These are phyloP conservation scores for Thelaira solivaga DNA, from an alignment of 2,888 invertebrate genomes.

Conservation along the genomic window DNA sequence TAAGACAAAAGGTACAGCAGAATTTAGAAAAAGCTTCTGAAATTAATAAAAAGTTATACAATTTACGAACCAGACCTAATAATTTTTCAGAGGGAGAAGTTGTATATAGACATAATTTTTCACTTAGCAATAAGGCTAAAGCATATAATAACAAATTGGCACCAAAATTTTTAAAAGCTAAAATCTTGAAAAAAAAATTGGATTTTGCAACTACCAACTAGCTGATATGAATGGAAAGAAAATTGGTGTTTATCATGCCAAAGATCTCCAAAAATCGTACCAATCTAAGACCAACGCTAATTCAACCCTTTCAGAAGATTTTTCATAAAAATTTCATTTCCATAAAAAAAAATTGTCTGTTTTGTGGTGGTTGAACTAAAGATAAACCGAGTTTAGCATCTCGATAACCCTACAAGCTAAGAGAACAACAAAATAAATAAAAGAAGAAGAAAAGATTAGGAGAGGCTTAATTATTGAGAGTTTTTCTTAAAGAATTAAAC, in stretches of 20 bases:
- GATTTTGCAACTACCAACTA: slow-evolving; percentile 1
- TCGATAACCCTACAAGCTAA: no score
- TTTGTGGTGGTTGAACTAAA: no score
- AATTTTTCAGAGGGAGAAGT: slow-evolving; percentile 9
- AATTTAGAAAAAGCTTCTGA: slow-evolving; percentile 11
- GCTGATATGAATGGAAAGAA: background rate
- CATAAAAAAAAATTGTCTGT: no score
- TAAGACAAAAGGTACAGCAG: background rate
- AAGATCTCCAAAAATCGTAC: background rate
- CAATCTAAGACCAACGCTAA: no score
- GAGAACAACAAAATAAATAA: no score
- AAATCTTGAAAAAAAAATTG: background rate
- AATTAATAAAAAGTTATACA: background rate
- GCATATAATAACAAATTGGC: slow-evolving; percentile 10
- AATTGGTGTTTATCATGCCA: background rate
- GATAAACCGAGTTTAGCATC: no score
- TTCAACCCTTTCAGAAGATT: no score
- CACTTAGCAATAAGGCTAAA: background rate
- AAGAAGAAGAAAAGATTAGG: no score
- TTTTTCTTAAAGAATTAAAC: no score
- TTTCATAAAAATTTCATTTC: no score
- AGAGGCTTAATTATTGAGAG: no score
- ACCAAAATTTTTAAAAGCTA: slow-evolving; percentile 14
- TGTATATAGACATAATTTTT: slow-evolving; percentile 13
- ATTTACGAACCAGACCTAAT: background rate